Evolutionary conservation across 2,797 vertebrate species (phyloP).

Genomic region (Hapalemur alaotrensis): DNA sequence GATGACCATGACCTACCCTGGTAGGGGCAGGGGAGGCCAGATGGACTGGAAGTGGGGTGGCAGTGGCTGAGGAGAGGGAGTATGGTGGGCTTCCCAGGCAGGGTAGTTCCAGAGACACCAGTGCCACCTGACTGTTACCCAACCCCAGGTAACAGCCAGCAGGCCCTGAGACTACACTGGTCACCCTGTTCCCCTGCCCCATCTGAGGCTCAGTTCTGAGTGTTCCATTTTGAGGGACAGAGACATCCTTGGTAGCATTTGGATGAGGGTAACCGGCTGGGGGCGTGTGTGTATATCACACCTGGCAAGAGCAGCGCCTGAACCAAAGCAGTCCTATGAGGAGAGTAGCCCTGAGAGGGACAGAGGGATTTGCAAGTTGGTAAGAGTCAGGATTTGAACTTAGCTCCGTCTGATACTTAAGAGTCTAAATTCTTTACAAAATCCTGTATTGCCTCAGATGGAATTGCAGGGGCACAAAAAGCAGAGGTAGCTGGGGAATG

Average conservation of each 20-base stretch:
- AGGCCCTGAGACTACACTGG: background rate
- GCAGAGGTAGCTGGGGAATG: background rate
- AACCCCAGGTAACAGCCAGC: background rate
- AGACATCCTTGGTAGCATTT: background rate
- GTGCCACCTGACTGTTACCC: background rate
- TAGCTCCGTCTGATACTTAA: background rate
- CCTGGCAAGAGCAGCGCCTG: background rate
- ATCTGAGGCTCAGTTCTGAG: background rate
- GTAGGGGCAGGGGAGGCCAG: background rate
- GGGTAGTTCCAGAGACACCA: background rate
- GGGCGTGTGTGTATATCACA: background rate
- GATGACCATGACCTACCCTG: background rate
- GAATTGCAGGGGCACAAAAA: background rate
- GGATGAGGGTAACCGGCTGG: background rate
- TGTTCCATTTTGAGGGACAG: background rate
- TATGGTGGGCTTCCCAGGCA: background rate
- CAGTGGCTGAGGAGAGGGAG: background rate
- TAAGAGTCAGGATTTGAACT: background rate
- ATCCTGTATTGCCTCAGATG: background rate
- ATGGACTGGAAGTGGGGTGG: background rate
- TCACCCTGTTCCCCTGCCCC: background rate
- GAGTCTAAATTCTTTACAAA: background rate
- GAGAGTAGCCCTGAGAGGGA: background rate
- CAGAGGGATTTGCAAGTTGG: background rate
- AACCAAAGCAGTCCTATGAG: background rate